Evolutionary conservation across 2,797 vertebrate species (phyloP).

Genomic region (Microctenopoma lineatum): DNA sequence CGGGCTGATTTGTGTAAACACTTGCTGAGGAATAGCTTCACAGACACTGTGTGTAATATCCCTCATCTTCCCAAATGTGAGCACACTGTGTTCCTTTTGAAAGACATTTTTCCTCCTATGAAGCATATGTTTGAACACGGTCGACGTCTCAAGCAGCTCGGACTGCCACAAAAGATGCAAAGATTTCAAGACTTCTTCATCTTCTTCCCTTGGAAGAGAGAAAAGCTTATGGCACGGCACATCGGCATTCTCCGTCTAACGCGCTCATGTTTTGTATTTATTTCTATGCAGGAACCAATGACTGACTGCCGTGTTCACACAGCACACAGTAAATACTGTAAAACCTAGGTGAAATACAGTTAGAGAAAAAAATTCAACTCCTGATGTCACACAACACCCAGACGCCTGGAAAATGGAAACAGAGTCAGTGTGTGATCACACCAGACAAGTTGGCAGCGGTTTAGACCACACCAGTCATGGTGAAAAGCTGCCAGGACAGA

Average conservation of each 20-base stretch:
- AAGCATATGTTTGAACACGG: background rate
- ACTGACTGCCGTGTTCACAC: background rate
- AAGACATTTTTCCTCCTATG: conserved; percentile 29
- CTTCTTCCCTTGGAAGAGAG: conserved; percentile 3
- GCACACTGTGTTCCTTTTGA: conserved; percentile 21
- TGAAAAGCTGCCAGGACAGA: conserved; percentile 43
- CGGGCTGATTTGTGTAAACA: conserved; percentile 80
- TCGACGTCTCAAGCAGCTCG: conserved; percentile 30
- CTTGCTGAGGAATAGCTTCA: conserved; percentile 67
- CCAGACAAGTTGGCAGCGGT: conserved; percentile 34
- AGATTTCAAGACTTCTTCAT: conserved; percentile 26
- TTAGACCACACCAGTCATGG: conserved; percentile 1
- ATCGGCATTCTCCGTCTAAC: background rate
- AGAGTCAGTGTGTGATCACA: conserved; percentile 41
- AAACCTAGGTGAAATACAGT: background rate
- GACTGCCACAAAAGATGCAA: conserved; percentile 31
- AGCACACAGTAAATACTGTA: no score
- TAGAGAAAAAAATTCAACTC: background rate
- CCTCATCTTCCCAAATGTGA: conserved; percentile 39
- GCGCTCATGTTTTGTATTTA: background rate
- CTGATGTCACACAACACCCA: conserved; percentile 8
- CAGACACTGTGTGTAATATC: conserved; percentile 54
- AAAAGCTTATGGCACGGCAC: background rate
- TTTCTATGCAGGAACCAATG: conserved; percentile 1
- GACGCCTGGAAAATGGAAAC: conserved; percentile 37